phyloP scores from a whole-genome alignment of 2,888 invertebrate species.

The Plebejus melissa region DNA sequence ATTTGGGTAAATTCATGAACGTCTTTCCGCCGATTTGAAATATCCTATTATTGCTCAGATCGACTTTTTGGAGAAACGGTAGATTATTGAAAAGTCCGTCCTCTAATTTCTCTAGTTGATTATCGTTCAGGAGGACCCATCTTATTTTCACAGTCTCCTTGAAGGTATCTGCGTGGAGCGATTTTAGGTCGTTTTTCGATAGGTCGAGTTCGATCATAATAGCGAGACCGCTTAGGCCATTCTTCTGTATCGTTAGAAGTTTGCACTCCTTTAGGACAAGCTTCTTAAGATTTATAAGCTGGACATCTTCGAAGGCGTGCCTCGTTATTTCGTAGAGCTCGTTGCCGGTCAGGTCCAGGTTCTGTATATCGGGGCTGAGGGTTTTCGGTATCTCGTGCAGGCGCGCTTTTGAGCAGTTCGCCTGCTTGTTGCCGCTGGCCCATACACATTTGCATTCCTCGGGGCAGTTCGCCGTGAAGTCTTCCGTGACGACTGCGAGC shows the following conservation, averaged over 20 bases:
- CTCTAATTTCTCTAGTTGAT: conserved; percentile 85
- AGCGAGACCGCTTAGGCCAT: conserved; percentile 86
- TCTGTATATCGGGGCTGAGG: conserved; percentile 85
- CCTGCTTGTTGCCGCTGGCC: conserved; percentile 90
- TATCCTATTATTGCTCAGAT: conserved; percentile 87
- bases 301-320: conserved; percentile 83
- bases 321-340: conserved; percentile 81
- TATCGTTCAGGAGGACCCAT: conserved; percentile 85
- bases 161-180: conserved; percentile 84
- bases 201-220: conserved; percentile 91
- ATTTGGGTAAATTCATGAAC: conserved; percentile 83
- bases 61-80: conserved; percentile 85
- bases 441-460: conserved; percentile 89
- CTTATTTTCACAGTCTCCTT: conserved; percentile 84
- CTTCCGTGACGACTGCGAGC: conserved; percentile 54
- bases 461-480: conserved; percentile 81
- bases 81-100: conserved; percentile 88
- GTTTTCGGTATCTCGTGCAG: conserved; percentile 84
- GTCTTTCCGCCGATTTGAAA: conserved; percentile 83
- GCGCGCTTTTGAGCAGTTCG: conserved; percentile 85
- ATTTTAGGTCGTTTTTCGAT: conserved; percentile 84
- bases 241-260: conserved; percentile 84
- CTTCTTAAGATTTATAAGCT: conserved; percentile 89
- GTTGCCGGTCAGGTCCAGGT: conserved; percentile 86
- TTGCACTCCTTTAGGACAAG: conserved; percentile 86